Evolutionary conservation across 2,888 invertebrate species (phyloP), one percentile per base, ranked within the genome.

Genomic region (Deroplatys truncata): DNA sequence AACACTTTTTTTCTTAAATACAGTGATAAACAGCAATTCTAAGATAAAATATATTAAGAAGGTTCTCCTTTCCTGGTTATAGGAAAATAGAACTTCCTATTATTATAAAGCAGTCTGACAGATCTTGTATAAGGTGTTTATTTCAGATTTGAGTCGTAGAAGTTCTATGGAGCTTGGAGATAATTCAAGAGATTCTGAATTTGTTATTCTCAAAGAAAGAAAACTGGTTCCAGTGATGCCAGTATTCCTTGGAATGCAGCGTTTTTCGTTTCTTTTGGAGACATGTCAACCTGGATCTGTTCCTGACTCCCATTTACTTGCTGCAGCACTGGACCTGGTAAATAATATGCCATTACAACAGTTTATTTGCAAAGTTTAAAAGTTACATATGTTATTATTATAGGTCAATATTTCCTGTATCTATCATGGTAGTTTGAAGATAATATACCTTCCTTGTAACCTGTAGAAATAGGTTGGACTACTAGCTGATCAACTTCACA

Each of bases 201-300:
- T 98, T 91, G 97, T 98, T 0, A 96, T 98, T 1, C 93, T 98
- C 84, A 98, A 98, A 92, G 98, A 99, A 92, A 95, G 98, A 88
- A 96, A 97, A 91, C 93, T 99, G 89, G 98, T 99, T 25, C 96
- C 97, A 29, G 95, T 96, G 0, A 95, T 95, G 85, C 96, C 97
- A 0, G 95, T 99, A 28, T 96, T 96, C 92, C 96, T 97, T n/a
- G 99, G 99, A 15, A 97, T 99, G 95, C 94, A 97, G 82, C 94
- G 99, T 84, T 97, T 99, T 92, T 97, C 97, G 85, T 98, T 99
- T 93, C 94, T 99, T 72, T 93, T 99, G 91, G 99, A 99, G 93
- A 98, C 98, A 16, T 98, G 98, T 91, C 97, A 98, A 90, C 99
- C 99, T 0, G 99, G 99, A 0, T 96, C 98, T 0, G 97, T 99